These are phyloP conservation scores for Rhinopomastus cyanomelas DNA, from an alignment of 2,113 vertebrate genomes.

Conservation along the genomic window DNA sequence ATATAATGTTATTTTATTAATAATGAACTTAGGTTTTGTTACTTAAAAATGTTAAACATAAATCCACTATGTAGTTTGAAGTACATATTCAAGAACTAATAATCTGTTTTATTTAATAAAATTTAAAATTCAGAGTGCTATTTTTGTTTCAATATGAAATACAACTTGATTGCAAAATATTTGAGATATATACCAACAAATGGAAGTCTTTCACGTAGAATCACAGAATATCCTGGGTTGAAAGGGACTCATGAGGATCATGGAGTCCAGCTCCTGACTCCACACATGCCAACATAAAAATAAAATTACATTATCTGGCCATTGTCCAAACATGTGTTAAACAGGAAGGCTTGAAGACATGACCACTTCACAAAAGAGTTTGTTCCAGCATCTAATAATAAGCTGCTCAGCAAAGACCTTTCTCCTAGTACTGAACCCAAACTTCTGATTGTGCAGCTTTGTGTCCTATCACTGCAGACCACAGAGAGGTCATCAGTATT, in stretches of 20 bases:
- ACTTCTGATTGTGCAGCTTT: not conserved
- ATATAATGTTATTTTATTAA: not conserved
- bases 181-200: not conserved
- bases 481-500: not conserved
- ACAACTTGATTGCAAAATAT: not conserved
- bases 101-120: not conserved
- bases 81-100: not conserved
- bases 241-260: not conserved
- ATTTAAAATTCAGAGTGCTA: not conserved
- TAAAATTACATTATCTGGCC: not conserved
- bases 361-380: accelerated
- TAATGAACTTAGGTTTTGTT: not conserved
- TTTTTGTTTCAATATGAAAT: not conserved
- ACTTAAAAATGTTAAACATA: not conserved
- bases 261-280: not conserved
- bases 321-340: not conserved
- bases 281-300: not conserved
- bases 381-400: not conserved
- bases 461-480: not conserved
- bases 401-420: not conserved
- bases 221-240: not conserved
- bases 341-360: not conserved
- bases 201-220: not conserved
- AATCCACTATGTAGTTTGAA: not conserved
- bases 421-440: not conserved